A percentile compares a stretch with the other conserved stretches of the same genome.
Conservation (phyloP, 2,797 vertebrate species). For the Taenioides sp. region DNA sequence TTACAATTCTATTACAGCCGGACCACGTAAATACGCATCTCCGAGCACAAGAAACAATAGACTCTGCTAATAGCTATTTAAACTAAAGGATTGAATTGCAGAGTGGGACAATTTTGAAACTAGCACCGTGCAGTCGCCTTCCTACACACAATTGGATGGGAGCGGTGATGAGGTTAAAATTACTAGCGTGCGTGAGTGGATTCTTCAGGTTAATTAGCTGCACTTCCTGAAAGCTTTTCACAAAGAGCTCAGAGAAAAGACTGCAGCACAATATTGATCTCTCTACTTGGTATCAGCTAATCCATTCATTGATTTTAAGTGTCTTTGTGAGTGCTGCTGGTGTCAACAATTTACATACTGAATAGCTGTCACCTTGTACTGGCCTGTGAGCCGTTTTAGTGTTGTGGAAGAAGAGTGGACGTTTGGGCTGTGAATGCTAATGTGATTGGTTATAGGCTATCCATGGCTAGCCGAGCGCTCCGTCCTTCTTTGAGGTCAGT, state of each 20-base stretch:
- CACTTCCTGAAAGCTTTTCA: conserved; percentile 10
- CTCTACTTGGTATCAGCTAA: conserved; percentile 25
- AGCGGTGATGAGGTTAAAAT: conserved; percentile 38
- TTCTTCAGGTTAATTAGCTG: conserved; percentile 33
- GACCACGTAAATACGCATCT: too few relatives aligned
- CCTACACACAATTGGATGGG: conserved; percentile 23
- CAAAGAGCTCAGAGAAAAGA: conserved; percentile 32
- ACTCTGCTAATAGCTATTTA: conserved; percentile 12
- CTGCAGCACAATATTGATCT: conserved; percentile 41
- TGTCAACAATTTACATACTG: conserved; percentile 40
- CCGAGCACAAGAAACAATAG: background rate
- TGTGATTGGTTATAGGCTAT: conserved; percentile 29
- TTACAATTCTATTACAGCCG: too few relatives aligned
- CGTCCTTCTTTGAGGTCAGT: conserved; percentile 46
- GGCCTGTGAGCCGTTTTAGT: conserved; percentile 36
- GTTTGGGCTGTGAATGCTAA: conserved; percentile 35
- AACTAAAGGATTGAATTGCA: conserved; percentile 2
- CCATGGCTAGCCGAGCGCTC: conserved; percentile 32
- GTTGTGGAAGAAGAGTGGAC: conserved; percentile 16
- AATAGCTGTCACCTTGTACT: conserved; percentile 41
- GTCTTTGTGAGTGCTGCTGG: conserved; percentile 18
- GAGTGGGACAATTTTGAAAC: conserved; percentile 8
- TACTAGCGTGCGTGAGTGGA: conserved; percentile 16
- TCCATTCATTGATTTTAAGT: conserved; percentile 46
- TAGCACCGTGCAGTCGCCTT: conserved; percentile 8